Evolutionary conservation across 2,888 invertebrate genomes (phyloP).

Genomic region (Glomeris marginata): DNA sequence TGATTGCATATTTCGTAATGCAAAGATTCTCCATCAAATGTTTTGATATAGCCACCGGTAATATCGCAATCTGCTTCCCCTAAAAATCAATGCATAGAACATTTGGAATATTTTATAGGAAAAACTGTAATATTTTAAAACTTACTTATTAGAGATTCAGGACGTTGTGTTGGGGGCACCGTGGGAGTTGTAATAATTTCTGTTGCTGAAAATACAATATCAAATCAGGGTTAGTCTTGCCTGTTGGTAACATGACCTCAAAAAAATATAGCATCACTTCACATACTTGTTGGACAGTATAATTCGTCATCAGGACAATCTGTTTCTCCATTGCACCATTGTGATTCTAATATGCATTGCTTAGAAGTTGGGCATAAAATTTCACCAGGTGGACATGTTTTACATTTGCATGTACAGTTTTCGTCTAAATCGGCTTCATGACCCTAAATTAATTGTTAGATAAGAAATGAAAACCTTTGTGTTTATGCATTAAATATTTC

Average conservation of each 20-base stretch:
- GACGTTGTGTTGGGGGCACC: conserved; percentile 6
- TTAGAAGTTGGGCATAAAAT: conserved; percentile 57
- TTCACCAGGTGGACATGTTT: conserved; percentile 49
- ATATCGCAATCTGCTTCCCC: conserved; percentile 49
- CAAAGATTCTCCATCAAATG: conserved; percentile 62
- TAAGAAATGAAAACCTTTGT: too few relatives aligned
- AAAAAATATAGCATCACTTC: background rate
- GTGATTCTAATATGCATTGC: conserved; percentile 48
- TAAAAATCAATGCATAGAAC: conserved; percentile 3
- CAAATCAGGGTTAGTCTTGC: background rate
- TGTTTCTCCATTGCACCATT: conserved; percentile 66
- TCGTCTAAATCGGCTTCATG: conserved; percentile 2
- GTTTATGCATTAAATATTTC: too few relatives aligned
- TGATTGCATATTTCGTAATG: conserved; percentile 71
- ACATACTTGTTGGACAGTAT: conserved; percentile 35
- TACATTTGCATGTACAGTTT: conserved; percentile 55
- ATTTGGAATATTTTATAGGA: too few relatives aligned
- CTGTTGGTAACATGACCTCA: background rate
- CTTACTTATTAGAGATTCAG: conserved; percentile 19
- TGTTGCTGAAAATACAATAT: too few relatives aligned
- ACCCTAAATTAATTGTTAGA: background rate
- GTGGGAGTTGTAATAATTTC: background rate
- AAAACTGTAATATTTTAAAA: background rate
- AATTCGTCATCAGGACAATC: conserved; percentile 73
- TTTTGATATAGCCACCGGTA: conserved; percentile 58